These are phyloP conservation scores for Gastracanthus pulcherrimus DNA, from an alignment of 2,888 invertebrate genomes.

Conservation along the genomic window DNA sequence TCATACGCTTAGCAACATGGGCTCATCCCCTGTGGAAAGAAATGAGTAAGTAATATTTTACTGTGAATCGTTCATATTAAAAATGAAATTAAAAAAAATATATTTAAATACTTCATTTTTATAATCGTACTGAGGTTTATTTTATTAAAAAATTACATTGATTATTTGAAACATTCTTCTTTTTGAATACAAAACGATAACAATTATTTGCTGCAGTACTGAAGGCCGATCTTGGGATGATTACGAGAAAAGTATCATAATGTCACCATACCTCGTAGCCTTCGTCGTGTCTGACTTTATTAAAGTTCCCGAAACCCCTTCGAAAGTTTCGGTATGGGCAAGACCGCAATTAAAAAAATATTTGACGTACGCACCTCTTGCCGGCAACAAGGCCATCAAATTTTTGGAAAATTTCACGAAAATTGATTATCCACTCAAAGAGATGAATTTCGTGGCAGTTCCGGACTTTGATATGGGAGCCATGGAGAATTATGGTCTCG, in stretches of 20 bases:
- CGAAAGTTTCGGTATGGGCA: slow-evolving; percentile 37
- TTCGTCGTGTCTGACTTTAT: slow-evolving; percentile 84
- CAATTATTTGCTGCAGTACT: slow-evolving; percentile 35
- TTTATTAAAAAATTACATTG: background rate
- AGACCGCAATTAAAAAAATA: slow-evolving; percentile 76
- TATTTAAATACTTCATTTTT: too few relatives aligned
- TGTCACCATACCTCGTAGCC: slow-evolving; percentile 92
- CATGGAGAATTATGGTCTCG: slow-evolving; percentile 65
- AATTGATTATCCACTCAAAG: slow-evolving; percentile 86
- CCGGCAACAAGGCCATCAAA: slow-evolving; percentile 86
- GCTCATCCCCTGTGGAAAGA: slow-evolving; percentile 11
- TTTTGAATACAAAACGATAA: background rate
- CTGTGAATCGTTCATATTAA: too few relatives aligned
- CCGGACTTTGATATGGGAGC: slow-evolving; percentile 61
- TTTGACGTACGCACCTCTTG: slow-evolving; percentile 62
- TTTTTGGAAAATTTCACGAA: slow-evolving; percentile 87
- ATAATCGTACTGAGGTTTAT: too few relatives aligned
- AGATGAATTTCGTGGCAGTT: slow-evolving; percentile 84
- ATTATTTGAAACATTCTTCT: too few relatives aligned
- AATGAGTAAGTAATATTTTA: slow-evolving; percentile 60
- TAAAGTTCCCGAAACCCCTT: background rate
- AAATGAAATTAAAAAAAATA: slow-evolving; percentile 2
- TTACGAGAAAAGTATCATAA: slow-evolving; percentile 86
- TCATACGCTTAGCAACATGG: slow-evolving; percentile 68
- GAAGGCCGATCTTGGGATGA: slow-evolving; percentile 77